A percentile compares a stretch with the other conserved stretches of the same genome.
phyloP scores from a whole-genome alignment of 2,888 invertebrate species.

The Lasioglossum vierecki region DNA sequence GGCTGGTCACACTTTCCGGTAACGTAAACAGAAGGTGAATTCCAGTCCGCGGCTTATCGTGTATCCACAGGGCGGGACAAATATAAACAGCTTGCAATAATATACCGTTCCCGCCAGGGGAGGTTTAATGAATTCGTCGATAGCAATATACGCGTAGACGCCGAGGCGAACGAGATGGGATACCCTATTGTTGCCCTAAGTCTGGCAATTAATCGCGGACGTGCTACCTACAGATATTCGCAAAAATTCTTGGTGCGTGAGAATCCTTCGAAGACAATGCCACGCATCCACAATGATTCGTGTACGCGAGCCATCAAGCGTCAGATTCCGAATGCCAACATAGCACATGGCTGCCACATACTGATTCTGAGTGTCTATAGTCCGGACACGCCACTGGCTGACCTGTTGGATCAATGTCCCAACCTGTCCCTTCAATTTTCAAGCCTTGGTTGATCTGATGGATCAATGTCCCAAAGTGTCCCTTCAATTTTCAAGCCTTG shows the following conservation, averaged over 20 bases:
- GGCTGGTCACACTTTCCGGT: conserved; percentile 49
- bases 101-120: not conserved
- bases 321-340: not conserved
- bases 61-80: conserved; percentile 18
- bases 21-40: conserved; percentile 50
- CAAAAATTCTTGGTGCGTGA: not conserved
- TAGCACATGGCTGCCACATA: not conserved
- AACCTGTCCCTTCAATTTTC: not conserved
- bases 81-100: conserved; percentile 50
- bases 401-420: not conserved
- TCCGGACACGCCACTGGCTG: not conserved
- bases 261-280: not conserved
- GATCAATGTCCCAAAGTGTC: no score
- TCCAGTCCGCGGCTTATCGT: conserved; percentile 39
- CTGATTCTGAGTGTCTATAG: not conserved
- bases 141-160: not conserved
- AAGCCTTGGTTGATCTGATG: no score
- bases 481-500: no score
- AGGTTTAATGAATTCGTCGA: conserved; percentile 27
- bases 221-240: not conserved
- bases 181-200: not conserved
- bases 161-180: not conserved
- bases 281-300: not conserved
- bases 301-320: not conserved
- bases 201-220: not conserved